Conservation (phyloP, 2,797 vertebrate species). For the Sardinella longiceps region DNA sequence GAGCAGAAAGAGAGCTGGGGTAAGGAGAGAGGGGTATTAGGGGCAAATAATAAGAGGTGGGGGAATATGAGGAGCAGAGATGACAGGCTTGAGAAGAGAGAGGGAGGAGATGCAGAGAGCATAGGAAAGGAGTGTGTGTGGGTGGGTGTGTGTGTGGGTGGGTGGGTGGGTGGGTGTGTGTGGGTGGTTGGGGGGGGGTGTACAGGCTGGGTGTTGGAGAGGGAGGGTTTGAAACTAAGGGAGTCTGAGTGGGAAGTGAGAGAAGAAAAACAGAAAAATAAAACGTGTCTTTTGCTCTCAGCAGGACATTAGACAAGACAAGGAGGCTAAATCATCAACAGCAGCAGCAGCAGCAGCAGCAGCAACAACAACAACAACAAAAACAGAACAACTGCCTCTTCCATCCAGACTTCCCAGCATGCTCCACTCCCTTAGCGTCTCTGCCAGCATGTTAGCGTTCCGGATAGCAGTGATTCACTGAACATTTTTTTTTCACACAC, state of each 20-base stretch:
- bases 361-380: neutral
- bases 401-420: neutral
- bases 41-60: neutral
- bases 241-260: neutral
- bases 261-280: neutral
- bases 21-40: too few species aligned
- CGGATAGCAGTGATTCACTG: neutral
- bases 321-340: neutral
- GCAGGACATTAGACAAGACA: slow-evolving; percentile 10
- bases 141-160: too few species aligned
- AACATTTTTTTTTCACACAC: neutral
- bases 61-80: neutral
- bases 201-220: neutral
- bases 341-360: neutral
- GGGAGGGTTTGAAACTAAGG: too few species aligned
- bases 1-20: neutral
- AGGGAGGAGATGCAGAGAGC: neutral
- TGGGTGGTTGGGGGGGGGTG: too few species aligned
- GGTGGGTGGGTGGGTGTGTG: too few species aligned
- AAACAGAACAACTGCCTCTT: neutral
- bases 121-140: neutral
- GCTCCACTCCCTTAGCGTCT: neutral
- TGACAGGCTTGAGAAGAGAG: neutral
- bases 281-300: slow-evolving; percentile 4
- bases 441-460: neutral